Conservation (phyloP, 2,888 invertebrate species). For the Drosophila robusta region DNA sequence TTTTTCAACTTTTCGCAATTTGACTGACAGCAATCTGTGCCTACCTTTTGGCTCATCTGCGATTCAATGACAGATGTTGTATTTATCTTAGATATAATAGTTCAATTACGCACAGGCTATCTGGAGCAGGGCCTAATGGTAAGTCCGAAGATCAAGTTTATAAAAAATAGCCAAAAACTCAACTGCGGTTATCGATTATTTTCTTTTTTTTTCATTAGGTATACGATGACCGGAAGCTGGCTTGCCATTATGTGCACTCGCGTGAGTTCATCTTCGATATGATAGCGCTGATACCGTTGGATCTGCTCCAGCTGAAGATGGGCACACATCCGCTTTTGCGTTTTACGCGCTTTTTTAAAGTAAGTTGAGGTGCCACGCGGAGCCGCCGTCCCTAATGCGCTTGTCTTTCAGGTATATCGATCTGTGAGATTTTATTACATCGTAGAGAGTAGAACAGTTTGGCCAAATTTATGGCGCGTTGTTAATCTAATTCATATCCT, state of each 20-base stretch:
- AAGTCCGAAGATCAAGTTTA: slow-evolving; percentile 44
- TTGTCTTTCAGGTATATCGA: slow-evolving; percentile 90
- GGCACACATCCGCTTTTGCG: slow-evolving; percentile 94
- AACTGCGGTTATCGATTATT: too few species aligned
- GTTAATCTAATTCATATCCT: slow-evolving; percentile 97
- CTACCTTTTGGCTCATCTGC: slow-evolving; percentile 91
- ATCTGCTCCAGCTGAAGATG: slow-evolving; percentile 93
- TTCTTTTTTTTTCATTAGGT: slow-evolving; percentile 86
- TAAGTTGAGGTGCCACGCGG: slow-evolving; percentile 72
- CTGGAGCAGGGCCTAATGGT: slow-evolving; percentile 97
- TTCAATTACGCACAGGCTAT: slow-evolving; percentile 97
- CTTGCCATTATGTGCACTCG: slow-evolving; percentile 94
- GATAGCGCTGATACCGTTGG: slow-evolving; percentile 92
- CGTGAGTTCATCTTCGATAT: slow-evolving; percentile 94
- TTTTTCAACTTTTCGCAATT: not conserved
- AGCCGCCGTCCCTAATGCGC: too few species aligned
- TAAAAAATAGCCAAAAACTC: too few species aligned
- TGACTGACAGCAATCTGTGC: slow-evolving; percentile 87
- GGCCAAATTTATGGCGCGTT: slow-evolving; percentile 98
- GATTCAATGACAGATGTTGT: slow-evolving; percentile 95
- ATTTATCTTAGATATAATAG: slow-evolving; percentile 94
- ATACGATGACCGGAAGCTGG: slow-evolving; percentile 95
- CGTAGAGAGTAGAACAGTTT: slow-evolving; percentile 97
- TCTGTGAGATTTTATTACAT: slow-evolving; percentile 97
- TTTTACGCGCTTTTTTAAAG: slow-evolving; percentile 95